Conservation (phyloP, 2,888 invertebrate genomes). For the Cerceris ruficornis region DNA sequence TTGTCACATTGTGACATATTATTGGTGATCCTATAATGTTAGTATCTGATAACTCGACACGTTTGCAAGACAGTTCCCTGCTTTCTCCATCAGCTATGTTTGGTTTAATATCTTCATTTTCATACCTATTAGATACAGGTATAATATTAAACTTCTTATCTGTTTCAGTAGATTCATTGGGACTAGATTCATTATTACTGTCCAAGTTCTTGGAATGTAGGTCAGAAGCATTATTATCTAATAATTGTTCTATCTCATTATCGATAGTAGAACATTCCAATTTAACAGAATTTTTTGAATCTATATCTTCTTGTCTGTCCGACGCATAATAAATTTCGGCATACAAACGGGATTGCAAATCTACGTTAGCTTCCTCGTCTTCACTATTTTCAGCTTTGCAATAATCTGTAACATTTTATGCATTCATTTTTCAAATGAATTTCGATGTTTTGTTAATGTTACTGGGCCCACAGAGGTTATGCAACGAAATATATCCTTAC, state of each 20-base stretch:
- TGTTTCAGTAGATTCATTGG: neutral
- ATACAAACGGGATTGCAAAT: slow-evolving; percentile 73
- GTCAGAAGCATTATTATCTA: neutral
- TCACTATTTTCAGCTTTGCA: slow-evolving; percentile 49
- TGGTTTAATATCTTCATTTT: neutral
- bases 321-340: slow-evolving; percentile 72
- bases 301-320: neutral
- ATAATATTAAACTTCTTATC: slow-evolving; percentile 12
- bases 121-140: neutral
- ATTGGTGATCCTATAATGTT: too few species aligned
- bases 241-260: slow-evolving; percentile 8
- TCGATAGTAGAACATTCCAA: neutral
- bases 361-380: slow-evolving; percentile 55
- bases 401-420: slow-evolving; percentile 40
- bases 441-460: neutral
- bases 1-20: too few species aligned
- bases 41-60: too few species aligned
- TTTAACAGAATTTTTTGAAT: slow-evolving; percentile 19
- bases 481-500: slow-evolving; percentile 14
- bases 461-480: slow-evolving; percentile 17
- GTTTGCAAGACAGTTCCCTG: too few species aligned
- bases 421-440: slow-evolving; percentile 1
- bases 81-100: too few species aligned
- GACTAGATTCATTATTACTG: neutral
- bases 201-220: neutral